These are phyloP conservation scores for Typhlomys cinereus DNA, from an alignment of 2,113 vertebrate genomes.

Conservation along the genomic window DNA sequence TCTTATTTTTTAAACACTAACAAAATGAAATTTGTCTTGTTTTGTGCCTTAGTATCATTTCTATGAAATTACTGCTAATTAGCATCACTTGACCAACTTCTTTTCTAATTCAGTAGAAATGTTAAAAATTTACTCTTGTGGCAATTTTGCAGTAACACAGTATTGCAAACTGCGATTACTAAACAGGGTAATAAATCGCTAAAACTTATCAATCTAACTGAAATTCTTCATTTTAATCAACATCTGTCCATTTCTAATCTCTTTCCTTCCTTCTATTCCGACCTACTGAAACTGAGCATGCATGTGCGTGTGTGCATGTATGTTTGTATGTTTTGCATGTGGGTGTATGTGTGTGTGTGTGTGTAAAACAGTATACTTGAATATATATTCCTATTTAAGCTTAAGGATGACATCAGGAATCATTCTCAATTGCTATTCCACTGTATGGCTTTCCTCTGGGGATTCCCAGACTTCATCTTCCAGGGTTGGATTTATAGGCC, in stretches of 20 bases:
- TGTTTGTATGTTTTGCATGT: too few species aligned
- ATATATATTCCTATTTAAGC: too few species aligned
- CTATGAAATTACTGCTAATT: not conserved
- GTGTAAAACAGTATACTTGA: too few species aligned
- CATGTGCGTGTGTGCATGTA: too few species aligned
- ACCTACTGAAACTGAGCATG: too few species aligned
- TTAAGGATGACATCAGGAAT: too few species aligned
- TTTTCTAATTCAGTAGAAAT: not conserved
- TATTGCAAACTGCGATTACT: not conserved
- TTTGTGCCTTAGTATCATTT: not conserved
- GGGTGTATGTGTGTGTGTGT: too few species aligned
- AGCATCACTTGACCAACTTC: not conserved
- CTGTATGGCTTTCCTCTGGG: too few species aligned
- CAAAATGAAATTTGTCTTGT: not conserved
- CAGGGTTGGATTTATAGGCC: too few species aligned
- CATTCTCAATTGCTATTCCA: too few species aligned
- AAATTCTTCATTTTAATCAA: not conserved
- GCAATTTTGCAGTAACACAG: not conserved
- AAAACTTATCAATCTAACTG: not conserved
- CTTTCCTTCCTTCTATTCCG: not conserved
- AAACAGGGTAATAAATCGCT: too few species aligned
- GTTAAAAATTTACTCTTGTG: not conserved
- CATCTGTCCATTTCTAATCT: not conserved
- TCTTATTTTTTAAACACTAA: not conserved
- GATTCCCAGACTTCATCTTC: too few species aligned